Evolutionary conservation across 2,113 vertebrate genomes (phyloP), one percentile per base, ranked within the genome.

Genomic region (Gallinago jamesoni): DNA sequence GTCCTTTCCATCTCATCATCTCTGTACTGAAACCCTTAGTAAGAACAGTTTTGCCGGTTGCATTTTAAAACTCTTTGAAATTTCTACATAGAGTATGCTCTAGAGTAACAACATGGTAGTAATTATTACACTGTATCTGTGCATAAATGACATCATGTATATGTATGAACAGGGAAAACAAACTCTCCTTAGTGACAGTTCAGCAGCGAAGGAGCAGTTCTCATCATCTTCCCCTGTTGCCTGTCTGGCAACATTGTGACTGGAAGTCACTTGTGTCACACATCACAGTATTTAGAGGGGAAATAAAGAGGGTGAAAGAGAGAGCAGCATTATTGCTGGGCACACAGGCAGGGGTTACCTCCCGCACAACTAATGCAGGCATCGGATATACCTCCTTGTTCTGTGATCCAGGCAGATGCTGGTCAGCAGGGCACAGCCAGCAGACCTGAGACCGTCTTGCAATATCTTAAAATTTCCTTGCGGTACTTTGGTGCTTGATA

Each of bases 291-390:
- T 45, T 72, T 67, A 52, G 17, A 52, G 21, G 12, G 10, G 14
- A 77, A 77, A 60, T 48, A 63, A 53, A 24, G 25, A 45, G 12
- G 1, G 12, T 12, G 11, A 41, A 68, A 41, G 43, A 53, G 59
- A 57, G 7, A 5, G 10, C 31, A 67, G 20, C 14, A 2, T 55
- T 69, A 25, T 35, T 84, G 41, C 11, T 66, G 25, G 66, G 6
- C n/a, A 63, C n/a, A 27, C 7, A 37, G 16, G 4, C 15, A 37
- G 17, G 8, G 21, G 3, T 41, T 66, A 30, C 47, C 7, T 59
- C 2, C 0, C 45, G 18, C 7, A 18, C 22, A 64, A 0, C 48
- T 64, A 19, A 30, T 0, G 2, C 2, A 4, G 33, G 30, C 14
- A 35, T 48, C 14, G 3, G 1, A 12, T 15, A 15, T 31, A 13